Evolutionary conservation across 1,140 invertebrate genomes (phyloP).

Genomic region (Drosophila pruinosa): DNA sequence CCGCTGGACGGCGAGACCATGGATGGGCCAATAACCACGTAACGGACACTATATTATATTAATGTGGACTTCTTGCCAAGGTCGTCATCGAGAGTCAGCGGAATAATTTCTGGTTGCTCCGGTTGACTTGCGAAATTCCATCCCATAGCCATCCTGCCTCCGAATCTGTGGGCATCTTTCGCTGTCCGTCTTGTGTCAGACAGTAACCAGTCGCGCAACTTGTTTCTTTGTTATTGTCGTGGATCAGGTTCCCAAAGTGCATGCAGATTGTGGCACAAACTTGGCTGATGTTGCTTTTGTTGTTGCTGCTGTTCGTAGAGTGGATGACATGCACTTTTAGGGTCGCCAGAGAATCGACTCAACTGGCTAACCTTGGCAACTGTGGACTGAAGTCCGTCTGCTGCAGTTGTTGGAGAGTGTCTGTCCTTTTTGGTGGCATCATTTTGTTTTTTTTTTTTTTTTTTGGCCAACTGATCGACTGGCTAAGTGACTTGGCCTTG

Average conservation of each 20-base stretch:
- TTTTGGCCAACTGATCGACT: constrained; percentile 1
- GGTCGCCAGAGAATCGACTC: constrained; percentile 46
- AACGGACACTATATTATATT: constrained; percentile 44
- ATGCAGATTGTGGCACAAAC: constrained; percentile 30
- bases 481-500: constrained; percentile 29
- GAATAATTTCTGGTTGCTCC: constrained; percentile 1
- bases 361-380: constrained; percentile 66
- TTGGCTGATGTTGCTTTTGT: neutral
- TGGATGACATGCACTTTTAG: constrained; percentile 72
- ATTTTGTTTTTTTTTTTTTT: constrained; percentile 18
- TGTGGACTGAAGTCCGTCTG: constrained; percentile 11
- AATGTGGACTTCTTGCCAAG: constrained; percentile 48
- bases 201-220: constrained; percentile 56
- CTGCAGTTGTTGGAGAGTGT: constrained; percentile 2
- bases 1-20: no score
- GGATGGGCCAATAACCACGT: constrained; percentile 45
- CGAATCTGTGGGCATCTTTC: neutral
- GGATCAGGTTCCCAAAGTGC: constrained; percentile 66
- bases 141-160: constrained; percentile 41
- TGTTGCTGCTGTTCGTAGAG: neutral
- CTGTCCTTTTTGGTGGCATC: constrained; percentile 49
- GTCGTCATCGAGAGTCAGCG: constrained; percentile 26
- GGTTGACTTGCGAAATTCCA: constrained; percentile 52
- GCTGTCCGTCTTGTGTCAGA: neutral
- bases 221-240: constrained; percentile 50